phyloP scores from a whole-genome alignment of 2,888 invertebrate genomes.

The Athalia circularis region DNA sequence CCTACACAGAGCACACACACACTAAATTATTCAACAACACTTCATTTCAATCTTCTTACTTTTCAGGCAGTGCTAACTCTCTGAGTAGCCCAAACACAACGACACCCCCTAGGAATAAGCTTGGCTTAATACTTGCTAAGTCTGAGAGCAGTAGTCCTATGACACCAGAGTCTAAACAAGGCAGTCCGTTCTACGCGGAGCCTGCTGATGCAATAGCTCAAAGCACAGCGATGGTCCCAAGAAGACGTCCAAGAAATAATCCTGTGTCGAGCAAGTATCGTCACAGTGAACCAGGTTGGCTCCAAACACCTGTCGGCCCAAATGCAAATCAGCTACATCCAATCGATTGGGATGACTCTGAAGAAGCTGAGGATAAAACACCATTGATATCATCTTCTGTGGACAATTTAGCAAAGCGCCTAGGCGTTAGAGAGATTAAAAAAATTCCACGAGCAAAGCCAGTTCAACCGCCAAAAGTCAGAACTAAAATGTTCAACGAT shows the following conservation, averaged over 20 bases:
- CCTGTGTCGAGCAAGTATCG: constrained; percentile 67
- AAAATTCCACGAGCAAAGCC: constrained; percentile 80
- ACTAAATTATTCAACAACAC: background rate
- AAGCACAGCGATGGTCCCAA: constrained; percentile 62
- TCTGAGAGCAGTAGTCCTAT: constrained; percentile 69
- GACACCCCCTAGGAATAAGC: constrained; percentile 69
- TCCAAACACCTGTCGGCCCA: constrained; percentile 60
- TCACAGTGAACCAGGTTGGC: constrained; percentile 71
- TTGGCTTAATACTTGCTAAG: constrained; percentile 65
- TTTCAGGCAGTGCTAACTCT: constrained; percentile 77
- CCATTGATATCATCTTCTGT: constrained; percentile 80
- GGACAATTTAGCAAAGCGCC: constrained; percentile 78
- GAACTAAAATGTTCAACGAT: constrained; percentile 71
- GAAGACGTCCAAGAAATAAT: constrained; percentile 65
- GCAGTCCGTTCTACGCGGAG: constrained; percentile 92
- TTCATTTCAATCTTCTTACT: constrained; percentile 18
- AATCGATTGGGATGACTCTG: constrained; percentile 70
- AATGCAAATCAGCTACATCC: constrained; percentile 65
- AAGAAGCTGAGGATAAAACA: constrained; percentile 70
- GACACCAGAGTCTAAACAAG: constrained; percentile 78
- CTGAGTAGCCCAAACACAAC: constrained; percentile 73
- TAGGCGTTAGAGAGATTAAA: constrained; percentile 71
- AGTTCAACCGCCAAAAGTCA: constrained; percentile 82
- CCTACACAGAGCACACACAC: too few relatives aligned
- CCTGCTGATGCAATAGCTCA: constrained; percentile 89